Percentiles rank a stretch among this genome's conserved stretches.
Conservation (phyloP, 2,797 vertebrate genomes). For the Poeciliopsis presidionis region DNA sequence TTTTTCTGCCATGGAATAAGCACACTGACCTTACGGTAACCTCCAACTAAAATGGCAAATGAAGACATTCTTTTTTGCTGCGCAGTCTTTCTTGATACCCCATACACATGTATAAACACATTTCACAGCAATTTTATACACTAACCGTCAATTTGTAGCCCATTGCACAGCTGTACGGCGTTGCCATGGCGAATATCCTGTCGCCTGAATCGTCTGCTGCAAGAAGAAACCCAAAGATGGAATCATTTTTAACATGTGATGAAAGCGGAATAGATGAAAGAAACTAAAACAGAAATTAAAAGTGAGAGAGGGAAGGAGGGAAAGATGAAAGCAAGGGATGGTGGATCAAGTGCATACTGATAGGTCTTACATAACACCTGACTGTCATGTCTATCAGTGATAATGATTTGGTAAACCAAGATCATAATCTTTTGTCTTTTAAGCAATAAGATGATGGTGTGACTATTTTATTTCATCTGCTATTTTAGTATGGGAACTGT, state of each 20-base stretch:
- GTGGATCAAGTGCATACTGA: conserved; percentile 50
- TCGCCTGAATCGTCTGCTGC: conserved; percentile 90
- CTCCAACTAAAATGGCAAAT: conserved; percentile 7
- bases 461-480: conserved; percentile 38
- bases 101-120: conserved; percentile 20
- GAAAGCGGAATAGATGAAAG: conserved; percentile 23
- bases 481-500: conserved; percentile 16
- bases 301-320: conserved; percentile 7
- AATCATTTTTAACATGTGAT: conserved; percentile 47
- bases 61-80: not conserved
- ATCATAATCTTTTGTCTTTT: conserved; percentile 45
- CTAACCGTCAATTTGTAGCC: conserved; percentile 93
- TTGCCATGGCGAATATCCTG: conserved; percentile 97
- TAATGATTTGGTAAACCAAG: conserved; percentile 38
- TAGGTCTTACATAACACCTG: conserved; percentile 44
- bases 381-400: conserved; percentile 28
- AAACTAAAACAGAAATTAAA: conserved; percentile 21
- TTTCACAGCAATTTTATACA: conserved; percentile 39
- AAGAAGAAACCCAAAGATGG: conserved; percentile 36
- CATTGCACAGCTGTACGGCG: conserved; percentile 95
- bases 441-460: conserved; percentile 34
- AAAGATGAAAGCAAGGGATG: conserved; percentile 11
- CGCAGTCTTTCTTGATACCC: not conserved
- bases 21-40: conserved; percentile 9
- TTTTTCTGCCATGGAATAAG: conserved; percentile 4